Conservation (phyloP, 2,888 invertebrate species). For the Nomada goodeniana region DNA sequence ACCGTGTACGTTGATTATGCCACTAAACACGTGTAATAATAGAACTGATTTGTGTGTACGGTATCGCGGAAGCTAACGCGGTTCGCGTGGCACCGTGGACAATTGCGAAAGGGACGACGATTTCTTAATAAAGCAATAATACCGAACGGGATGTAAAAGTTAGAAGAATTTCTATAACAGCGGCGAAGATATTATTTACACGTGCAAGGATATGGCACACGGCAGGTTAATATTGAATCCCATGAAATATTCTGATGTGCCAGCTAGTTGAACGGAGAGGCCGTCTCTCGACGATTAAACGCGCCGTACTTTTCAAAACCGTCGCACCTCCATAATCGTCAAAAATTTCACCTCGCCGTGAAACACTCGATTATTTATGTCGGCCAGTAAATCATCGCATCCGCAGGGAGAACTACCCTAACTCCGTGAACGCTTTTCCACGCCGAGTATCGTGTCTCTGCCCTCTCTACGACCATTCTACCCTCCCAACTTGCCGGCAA, state of each 20-base stretch:
- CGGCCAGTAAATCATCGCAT: conserved; percentile 61
- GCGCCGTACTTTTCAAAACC: conserved; percentile 23
- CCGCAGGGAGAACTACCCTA: conserved; percentile 52
- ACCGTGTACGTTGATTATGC: no score
- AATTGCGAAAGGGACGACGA: no score
- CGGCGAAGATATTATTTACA: no score
- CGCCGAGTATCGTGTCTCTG: conserved; percentile 58
- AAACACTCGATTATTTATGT: conserved; percentile 66
- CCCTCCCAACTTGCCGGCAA: conserved; percentile 35
- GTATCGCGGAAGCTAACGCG: no score
- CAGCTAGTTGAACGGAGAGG: background rate
- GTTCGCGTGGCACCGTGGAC: no score
- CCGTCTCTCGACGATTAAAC: conserved; percentile 1
- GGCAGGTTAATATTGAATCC: background rate
- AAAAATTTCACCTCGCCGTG: conserved; percentile 46
- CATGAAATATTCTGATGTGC: background rate
- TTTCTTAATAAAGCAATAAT: no score
- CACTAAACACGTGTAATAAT: no score
- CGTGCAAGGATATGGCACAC: no score
- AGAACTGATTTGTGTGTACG: no score
- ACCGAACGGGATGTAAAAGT: no score
- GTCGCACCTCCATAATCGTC: conserved; percentile 36
- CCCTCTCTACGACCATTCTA: conserved; percentile 49
- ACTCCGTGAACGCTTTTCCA: conserved; percentile 65
- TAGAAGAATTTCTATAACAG: no score